Conservation (phyloP, 2,888 invertebrate genomes). For the Fissipunctia ypsillon region DNA sequence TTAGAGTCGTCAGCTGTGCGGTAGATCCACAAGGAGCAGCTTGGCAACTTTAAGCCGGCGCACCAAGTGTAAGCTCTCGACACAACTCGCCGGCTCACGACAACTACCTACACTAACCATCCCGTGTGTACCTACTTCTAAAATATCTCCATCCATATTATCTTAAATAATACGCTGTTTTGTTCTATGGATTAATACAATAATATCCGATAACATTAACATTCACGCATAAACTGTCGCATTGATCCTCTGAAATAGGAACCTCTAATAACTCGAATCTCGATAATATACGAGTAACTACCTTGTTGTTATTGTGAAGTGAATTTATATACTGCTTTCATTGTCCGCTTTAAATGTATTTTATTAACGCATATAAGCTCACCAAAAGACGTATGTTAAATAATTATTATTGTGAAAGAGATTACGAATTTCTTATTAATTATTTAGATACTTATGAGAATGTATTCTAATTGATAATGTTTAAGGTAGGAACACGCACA, state of each 20-base stretch:
- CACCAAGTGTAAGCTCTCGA: conserved; percentile 30
- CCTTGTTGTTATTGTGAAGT: conserved; percentile 29
- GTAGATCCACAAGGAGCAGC: conserved; percentile 17
- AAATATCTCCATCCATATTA: conserved; percentile 20
- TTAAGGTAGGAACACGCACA: not conserved
- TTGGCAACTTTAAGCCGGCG: conserved; percentile 31
- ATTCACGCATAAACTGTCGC: not conserved
- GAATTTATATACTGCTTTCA: conserved; percentile 45
- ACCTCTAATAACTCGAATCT: conserved; percentile 7
- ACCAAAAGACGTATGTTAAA: conserved; percentile 40
- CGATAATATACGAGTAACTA: conserved; percentile 20
- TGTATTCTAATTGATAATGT: not conserved
- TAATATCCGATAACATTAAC: not conserved
- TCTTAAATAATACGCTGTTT: conserved; percentile 5
- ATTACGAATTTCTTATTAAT: conserved; percentile 36
- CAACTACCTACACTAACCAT: conserved; percentile 17
- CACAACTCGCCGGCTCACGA: conserved; percentile 22
- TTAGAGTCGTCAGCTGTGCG: conserved; percentile 8
- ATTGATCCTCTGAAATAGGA: not conserved
- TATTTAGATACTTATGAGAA: not conserved
- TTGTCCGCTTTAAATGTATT: conserved; percentile 51
- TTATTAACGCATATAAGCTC: conserved; percentile 37
- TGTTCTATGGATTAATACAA: conserved; percentile 1
- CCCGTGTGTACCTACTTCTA: conserved; percentile 6
- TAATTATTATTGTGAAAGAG: conserved; percentile 17